Evolutionary conservation across 2,113 vertebrate species (phyloP).

Genomic region (Myxocyprinus asiaticus): DNA sequence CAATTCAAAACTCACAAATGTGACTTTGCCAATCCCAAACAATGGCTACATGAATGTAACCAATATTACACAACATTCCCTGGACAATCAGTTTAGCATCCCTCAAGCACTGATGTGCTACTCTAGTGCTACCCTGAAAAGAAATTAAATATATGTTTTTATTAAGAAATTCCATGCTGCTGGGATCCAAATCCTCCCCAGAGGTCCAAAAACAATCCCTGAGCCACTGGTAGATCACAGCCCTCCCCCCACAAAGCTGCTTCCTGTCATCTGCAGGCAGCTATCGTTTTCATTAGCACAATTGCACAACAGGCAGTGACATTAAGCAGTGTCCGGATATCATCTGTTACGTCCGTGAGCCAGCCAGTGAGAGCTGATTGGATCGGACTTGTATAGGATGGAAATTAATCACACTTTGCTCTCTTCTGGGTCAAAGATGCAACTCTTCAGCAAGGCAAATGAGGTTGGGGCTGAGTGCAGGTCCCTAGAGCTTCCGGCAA

Average conservation of each 20-base stretch:
- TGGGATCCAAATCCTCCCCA: no score
- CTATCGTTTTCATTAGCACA: conserved; percentile 40
- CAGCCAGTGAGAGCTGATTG: conserved; percentile 31
- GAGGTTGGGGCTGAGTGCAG: background rate
- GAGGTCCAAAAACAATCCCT: no score
- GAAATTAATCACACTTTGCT: conserved; percentile 40
- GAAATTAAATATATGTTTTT: no score
- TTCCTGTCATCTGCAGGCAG: conserved; percentile 41
- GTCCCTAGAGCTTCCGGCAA: conserved; percentile 3
- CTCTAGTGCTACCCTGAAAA: no score
- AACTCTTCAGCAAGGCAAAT: conserved; percentile 35
- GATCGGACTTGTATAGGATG: background rate
- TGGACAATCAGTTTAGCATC: no score
- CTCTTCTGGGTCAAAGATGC: conserved; percentile 2
- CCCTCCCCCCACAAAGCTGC: background rate
- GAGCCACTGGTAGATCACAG: no score
- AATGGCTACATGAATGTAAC: no score
- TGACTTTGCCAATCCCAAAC: no score
- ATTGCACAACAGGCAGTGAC: conserved; percentile 42
- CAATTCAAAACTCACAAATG: background rate
- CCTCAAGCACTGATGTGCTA: no score
- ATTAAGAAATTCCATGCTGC: no score
- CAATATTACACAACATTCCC: no score
- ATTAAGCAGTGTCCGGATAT: conserved; percentile 48
- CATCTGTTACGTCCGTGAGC: conserved; percentile 28